Conservation (phyloP, 2,797 vertebrate species). For the Onychomys arenicola region DNA sequence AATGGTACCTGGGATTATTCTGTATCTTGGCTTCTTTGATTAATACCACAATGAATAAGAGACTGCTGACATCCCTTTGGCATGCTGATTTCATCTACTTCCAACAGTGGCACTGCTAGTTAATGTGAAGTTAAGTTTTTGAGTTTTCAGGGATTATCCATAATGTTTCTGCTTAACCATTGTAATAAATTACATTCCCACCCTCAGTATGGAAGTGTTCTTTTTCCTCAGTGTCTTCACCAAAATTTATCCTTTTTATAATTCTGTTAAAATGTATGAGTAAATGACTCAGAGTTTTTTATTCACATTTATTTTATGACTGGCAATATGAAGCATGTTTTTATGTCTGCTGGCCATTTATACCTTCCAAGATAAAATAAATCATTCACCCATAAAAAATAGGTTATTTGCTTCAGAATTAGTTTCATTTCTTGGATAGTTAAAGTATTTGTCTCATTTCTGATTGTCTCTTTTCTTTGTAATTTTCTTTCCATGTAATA, state of each 20-base stretch:
- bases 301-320: not conserved
- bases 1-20: not conserved
- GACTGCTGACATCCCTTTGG: not conserved
- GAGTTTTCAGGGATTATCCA: not conserved
- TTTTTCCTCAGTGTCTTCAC: not conserved
- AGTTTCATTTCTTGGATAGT: not conserved
- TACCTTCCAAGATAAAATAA: not conserved
- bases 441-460: not conserved
- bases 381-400: not conserved
- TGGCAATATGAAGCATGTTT: not conserved
- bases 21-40: not conserved
- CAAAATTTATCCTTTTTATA: not conserved
- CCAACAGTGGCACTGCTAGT: not conserved
- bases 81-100: not conserved
- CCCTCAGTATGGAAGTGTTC: not conserved
- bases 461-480: not conserved
- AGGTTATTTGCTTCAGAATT: not conserved
- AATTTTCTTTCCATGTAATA: not conserved
- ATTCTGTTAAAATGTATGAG: not conserved
- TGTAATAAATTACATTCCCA: not conserved
- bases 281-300: not conserved
- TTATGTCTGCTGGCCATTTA: not conserved
- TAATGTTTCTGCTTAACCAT: not conserved
- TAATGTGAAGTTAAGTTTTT: not conserved
- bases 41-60: not conserved